Conservation (phyloP, 2,797 vertebrate genomes). For the Phalloptychus januarius region DNA sequence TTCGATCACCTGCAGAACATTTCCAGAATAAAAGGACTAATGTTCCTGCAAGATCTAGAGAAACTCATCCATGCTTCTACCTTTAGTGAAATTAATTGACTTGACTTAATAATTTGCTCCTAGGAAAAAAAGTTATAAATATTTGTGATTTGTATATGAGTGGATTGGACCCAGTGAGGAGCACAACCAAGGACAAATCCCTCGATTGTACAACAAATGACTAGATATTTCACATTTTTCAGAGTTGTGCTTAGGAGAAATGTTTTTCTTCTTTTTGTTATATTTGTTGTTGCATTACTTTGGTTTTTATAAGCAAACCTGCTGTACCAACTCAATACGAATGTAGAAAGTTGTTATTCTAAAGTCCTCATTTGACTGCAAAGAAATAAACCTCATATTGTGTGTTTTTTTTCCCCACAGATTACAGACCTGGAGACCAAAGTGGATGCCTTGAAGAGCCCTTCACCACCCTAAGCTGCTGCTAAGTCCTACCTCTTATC, state of each 20-base stretch:
- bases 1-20: too few relatives aligned
- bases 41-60: too few relatives aligned
- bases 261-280: neutral
- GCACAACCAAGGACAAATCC: neutral
- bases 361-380: neutral
- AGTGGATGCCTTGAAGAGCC: conserved; percentile 90
- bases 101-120: neutral
- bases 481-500: conserved; percentile 53
- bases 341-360: neutral
- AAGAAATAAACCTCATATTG: neutral
- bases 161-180: neutral
- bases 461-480: conserved; percentile 85
- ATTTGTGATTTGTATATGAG: neutral
- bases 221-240: neutral
- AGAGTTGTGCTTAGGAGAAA: neutral
- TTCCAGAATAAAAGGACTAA: too few relatives aligned
- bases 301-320: neutral
- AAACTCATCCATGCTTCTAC: too few relatives aligned
- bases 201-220: neutral
- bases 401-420: conserved; percentile 65
- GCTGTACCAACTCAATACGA: neutral
- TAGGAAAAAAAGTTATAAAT: neutral
- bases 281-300: neutral
- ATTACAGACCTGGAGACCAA: conserved; percentile 93
- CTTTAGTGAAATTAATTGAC: too few relatives aligned